A percentile compares a stretch with the other conserved stretches of the same genome.
Conservation (phyloP, 2,113 vertebrate species). For the Excalfactoria chinensis region DNA sequence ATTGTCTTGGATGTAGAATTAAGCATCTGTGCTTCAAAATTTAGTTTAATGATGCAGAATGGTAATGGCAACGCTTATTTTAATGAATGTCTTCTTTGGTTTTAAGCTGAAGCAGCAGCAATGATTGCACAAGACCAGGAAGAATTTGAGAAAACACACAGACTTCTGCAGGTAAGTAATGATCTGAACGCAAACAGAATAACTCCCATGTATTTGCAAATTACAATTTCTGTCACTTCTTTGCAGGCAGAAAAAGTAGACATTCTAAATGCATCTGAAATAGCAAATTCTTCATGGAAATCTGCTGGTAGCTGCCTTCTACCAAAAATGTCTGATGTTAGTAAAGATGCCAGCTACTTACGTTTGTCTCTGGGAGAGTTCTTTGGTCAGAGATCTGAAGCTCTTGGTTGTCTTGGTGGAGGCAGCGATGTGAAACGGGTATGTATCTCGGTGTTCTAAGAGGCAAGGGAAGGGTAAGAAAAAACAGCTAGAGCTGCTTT, state of each 20-base stretch:
- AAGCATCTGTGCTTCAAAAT: not conserved
- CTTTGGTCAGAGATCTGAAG: constrained; percentile 93
- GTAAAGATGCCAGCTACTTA: constrained; percentile 86
- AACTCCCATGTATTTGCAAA: not conserved
- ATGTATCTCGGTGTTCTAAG: constrained; percentile 43
- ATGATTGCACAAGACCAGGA: constrained; percentile 90
- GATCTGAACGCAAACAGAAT: not conserved
- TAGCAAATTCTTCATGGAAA: constrained; percentile 87
- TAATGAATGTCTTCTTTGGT: not conserved
- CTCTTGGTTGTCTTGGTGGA: constrained; percentile 91
- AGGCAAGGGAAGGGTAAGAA: not conserved
- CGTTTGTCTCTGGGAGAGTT: constrained; percentile 93
- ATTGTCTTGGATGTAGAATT: not conserved
- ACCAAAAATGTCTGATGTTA: constrained; percentile 80
- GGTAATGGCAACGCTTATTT: not conserved
- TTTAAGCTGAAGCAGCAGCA: constrained; percentile 87
- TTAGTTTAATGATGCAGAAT: not conserved
- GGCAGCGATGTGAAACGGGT: constrained; percentile 87
- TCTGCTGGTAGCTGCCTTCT: constrained; percentile 77
- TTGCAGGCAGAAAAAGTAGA: constrained; percentile 86
- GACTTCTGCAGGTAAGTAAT: constrained; percentile 88
- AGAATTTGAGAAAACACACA: constrained; percentile 92
- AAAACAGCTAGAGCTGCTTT: not conserved
- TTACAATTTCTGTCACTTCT: constrained; percentile 6
- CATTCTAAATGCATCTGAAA: constrained; percentile 58